Conservation (phyloP, 2,888 invertebrate genomes). For the Arrhopalites spinosus region DNA sequence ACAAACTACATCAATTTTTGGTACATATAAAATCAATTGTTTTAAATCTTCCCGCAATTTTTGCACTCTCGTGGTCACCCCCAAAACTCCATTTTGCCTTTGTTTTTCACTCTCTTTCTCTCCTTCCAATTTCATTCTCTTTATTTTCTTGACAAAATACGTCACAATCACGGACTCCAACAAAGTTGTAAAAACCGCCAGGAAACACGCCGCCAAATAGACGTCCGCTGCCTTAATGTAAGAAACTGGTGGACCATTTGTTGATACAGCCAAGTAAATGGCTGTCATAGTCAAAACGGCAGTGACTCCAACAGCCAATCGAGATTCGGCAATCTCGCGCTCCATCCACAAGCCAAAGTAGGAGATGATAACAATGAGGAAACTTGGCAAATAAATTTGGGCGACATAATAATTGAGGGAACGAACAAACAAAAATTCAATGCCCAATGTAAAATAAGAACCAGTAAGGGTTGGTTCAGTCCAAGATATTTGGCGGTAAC, state of each 20-base stretch:
- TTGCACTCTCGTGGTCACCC: too few species aligned
- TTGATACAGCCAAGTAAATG: not conserved
- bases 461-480: too few species aligned
- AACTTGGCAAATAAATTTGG: constrained; percentile 2
- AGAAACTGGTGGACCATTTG: not conserved
- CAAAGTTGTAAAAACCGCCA: constrained; percentile 64
- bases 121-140: too few species aligned
- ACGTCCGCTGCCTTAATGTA: constrained; percentile 62
- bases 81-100: too few species aligned
- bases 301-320: constrained; percentile 15
- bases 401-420: constrained; percentile 10
- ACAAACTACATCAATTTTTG: too few species aligned
- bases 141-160: too few species aligned
- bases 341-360: constrained; percentile 17
- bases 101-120: too few species aligned
- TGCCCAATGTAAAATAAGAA: too few species aligned
- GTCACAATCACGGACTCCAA: constrained; percentile 50
- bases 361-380: constrained; percentile 16
- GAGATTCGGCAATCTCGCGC: not conserved
- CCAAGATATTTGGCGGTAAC: too few species aligned
- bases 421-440: constrained; percentile 10
- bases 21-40: too few species aligned
- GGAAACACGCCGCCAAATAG: constrained; percentile 58
- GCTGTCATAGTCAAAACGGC: constrained; percentile 13
- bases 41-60: too few species aligned